Evolutionary conservation across 2,797 vertebrate species (phyloP), one percentile per base, ranked within the genome.

Genomic region (Neosilurus hyrtlii): DNA sequence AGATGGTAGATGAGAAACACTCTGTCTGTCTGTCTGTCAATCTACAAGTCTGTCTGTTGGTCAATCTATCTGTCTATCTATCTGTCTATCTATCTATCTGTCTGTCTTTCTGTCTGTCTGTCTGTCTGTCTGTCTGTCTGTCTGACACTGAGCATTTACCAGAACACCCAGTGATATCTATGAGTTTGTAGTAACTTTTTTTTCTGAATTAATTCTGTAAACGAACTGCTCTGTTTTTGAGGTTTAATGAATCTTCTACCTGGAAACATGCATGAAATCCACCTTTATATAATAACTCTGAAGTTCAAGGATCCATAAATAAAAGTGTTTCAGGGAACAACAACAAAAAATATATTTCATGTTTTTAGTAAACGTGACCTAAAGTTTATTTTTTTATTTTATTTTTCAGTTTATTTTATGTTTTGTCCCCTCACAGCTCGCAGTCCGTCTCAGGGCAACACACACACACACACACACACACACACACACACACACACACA

Each of bases 1-100:
- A 61, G 49, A 74, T 24, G 82, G 15, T 54, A 66, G 84, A 82
- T 63, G 70, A 43, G 52, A 81, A 67, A 75, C 79, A 83, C 65
- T 83, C 76, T 82, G 57, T 20, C 63, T 2, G 3, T 73, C 30
- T 11, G 20, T 20, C 56, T 7, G 20, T 20, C 56, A 2, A 18
- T 51, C 51, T 10, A 67, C 30, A 30, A 30, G 30, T 37, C 20
- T 65, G 30, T 30, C 30, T 30, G 30, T 30, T 30, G 30, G 30
- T 30, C 30, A 1, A 30, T 30, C 30, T 30, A 30, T 30, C 30
- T 30, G 2, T 30, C 30, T 82, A 65, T 20, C 63, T 43, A 43
- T 43, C 43, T 43, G 4, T 43, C 43, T 43, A 43, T 43, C 43
- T 43, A 43, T 43, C 43, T 43, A 43, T 43, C 43, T 43, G 3